Base-by-base conservation (phyloP, 2,797 vertebrate genomes). In the Ficedula albicollis region DNA sequence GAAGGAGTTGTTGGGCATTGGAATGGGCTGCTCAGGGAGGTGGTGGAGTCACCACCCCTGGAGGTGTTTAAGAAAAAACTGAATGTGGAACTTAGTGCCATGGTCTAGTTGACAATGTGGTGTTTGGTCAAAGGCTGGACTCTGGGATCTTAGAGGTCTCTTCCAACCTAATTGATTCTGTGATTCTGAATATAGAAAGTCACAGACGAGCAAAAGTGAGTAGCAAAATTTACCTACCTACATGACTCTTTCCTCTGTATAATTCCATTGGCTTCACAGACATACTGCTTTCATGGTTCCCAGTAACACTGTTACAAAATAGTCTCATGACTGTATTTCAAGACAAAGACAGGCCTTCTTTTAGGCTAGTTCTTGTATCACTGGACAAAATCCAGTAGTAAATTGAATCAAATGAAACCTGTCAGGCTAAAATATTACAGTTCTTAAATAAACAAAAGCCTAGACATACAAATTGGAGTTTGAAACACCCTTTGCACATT, bases 301-400 rank as follows among this genome's bases (percentile, higher is more conserved):
- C 84, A 74, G 62, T 15, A 92, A 87, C 51, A 52, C 8, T 74
- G 43, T 55, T 89, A 77, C 79, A 48, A 89, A 87, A 94, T 6
- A 79, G 68, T 70, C 60, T 79, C 44, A 9, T 64, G 59, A 84
- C 58, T 63, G 9, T 29, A 59, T 69, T 91, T 78, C 77, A 74
- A 58, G 59, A 88, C 59, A 62, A 69, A 58, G 41, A 44, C 41
- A 79, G 43, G 18, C 15, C 27, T 27, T 17, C 81, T 92, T 91
- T 84, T 32, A 90, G 62, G 30, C 55, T 69, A 70, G 51, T 36
- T 59, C 76, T 84, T 76, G 23, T 74, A 81, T 58, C 78, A 46
- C 51, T 92, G 73, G 69, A 92, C 79, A 95, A 96, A 96, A 88
- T 84, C 46, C 87, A 96, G 59, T 23, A 92, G 44, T 63, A 89